These are phyloP conservation scores for Hirundo rustica DNA, from an alignment of 2,797 vertebrate genomes.

Conservation along the genomic window DNA sequence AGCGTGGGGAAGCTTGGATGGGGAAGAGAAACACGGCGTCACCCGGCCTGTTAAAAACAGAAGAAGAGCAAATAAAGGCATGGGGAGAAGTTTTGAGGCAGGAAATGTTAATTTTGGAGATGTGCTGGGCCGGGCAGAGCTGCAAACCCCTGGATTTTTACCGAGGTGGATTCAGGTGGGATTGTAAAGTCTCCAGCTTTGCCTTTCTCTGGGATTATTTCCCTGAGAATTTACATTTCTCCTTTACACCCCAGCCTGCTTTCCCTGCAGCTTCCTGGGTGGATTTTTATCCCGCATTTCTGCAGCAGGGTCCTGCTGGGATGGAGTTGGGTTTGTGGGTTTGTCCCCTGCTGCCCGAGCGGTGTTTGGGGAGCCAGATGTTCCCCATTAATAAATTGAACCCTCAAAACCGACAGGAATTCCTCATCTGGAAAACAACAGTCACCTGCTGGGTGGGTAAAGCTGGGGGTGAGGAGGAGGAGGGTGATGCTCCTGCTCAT, in stretches of 20 bases:
- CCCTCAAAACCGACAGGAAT: neutral
- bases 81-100: neutral
- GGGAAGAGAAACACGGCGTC: neutral
- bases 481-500: neutral
- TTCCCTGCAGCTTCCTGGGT: neutral
- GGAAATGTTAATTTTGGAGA: neutral
- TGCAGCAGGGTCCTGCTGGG: neutral
- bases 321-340: neutral
- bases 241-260: neutral
- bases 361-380: neutral
- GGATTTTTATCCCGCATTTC: neutral
- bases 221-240: neutral
- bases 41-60: rapidly evolving
- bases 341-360: neutral
- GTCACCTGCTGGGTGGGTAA: neutral
- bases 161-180: neutral
- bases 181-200: neutral
- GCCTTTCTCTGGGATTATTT: neutral
- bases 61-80: neutral
- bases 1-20: rapidly evolving
- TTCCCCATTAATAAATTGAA: neutral
- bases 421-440: neutral
- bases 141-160: neutral
- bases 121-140: neutral
- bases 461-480: neutral